phyloP scores from a whole-genome alignment of 2,888 invertebrate genomes.

The Cheilosia vernalis region DNA sequence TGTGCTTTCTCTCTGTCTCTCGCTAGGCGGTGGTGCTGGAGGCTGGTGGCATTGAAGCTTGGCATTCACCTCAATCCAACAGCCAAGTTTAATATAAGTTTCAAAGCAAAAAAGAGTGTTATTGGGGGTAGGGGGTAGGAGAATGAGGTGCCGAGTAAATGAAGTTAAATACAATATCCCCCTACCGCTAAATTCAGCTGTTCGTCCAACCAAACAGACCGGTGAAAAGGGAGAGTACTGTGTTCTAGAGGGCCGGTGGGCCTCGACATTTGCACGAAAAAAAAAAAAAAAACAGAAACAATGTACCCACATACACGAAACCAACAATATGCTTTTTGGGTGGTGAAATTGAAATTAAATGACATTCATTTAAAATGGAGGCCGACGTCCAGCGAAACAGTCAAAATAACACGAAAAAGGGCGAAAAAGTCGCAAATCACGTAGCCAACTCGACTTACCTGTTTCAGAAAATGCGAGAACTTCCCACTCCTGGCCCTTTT shows the following conservation, averaged over 20 bases:
- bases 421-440: constrained; percentile 41
- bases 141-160: constrained; percentile 41
- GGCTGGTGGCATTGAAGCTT: constrained; percentile 68
- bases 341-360: constrained; percentile 38
- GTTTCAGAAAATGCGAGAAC: constrained; percentile 57
- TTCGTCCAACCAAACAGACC: constrained; percentile 56
- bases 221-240: constrained; percentile 71
- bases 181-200: constrained; percentile 43
- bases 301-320: background rate
- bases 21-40: constrained; percentile 22
- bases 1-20: constrained; percentile 59
- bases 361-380: constrained; percentile 70
- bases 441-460: constrained; percentile 70
- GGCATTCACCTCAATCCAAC: constrained; percentile 71
- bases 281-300: constrained; percentile 6
- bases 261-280: constrained; percentile 21
- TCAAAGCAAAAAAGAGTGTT: constrained; percentile 38
- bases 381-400: constrained; percentile 18
- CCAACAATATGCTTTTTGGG: background rate
- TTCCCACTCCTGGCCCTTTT: constrained; percentile 42
- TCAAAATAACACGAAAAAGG: constrained; percentile 43
- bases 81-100: constrained; percentile 63
- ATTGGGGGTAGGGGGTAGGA: background rate
- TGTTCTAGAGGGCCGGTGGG: constrained; percentile 26
- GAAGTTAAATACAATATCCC: constrained; percentile 40